Evolutionary conservation across 2,888 invertebrate species (phyloP).

Genomic region (Campaea margaritaria): DNA sequence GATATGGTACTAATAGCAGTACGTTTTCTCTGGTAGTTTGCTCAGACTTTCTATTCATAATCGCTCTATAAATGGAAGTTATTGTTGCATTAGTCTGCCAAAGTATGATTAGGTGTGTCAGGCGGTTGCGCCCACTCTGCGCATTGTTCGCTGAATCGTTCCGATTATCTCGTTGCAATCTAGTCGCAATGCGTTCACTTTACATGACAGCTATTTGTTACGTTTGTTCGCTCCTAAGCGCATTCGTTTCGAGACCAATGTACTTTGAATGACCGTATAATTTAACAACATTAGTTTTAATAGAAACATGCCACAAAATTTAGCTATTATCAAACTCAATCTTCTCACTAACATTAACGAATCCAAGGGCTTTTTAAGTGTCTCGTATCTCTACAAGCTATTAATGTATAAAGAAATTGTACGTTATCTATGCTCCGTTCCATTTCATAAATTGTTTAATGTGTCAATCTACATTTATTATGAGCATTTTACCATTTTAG

Average conservation of each 20-base stretch:
- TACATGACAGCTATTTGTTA: slow-evolving; percentile 42
- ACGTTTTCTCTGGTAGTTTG: not conserved
- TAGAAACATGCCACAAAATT: slow-evolving; percentile 16
- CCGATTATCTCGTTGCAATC: slow-evolving; percentile 49
- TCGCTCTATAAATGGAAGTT: slow-evolving; percentile 20
- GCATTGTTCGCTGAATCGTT: slow-evolving; percentile 45
- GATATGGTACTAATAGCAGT: not conserved
- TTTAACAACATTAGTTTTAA: slow-evolving; percentile 26
- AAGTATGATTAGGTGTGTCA: slow-evolving; percentile 45
- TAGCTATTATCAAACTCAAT: slow-evolving; percentile 13
- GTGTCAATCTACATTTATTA: slow-evolving; percentile 25
- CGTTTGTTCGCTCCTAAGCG: slow-evolving; percentile 30
- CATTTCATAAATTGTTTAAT: slow-evolving; percentile 27
- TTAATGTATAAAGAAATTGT: slow-evolving; percentile 10
- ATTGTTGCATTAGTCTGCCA: slow-evolving; percentile 26
- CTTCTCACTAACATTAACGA: slow-evolving; percentile 13
- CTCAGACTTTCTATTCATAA: slow-evolving; percentile 21
- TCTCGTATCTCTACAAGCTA: slow-evolving; percentile 10
- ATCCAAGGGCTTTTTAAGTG: slow-evolving; percentile 18
- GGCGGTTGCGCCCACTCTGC: slow-evolving; percentile 44
- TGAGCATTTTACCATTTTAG: slow-evolving; percentile 19
- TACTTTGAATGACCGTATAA: slow-evolving; percentile 25
- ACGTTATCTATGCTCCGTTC: slow-evolving; percentile 22
- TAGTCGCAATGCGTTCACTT: slow-evolving; percentile 47
- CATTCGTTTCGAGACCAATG: slow-evolving; percentile 24